Percentiles rank a stretch among this genome's conserved stretches.
Evolutionary conservation across 2,888 invertebrate genomes (phyloP).

Genomic region (Aplocera efformata): DNA sequence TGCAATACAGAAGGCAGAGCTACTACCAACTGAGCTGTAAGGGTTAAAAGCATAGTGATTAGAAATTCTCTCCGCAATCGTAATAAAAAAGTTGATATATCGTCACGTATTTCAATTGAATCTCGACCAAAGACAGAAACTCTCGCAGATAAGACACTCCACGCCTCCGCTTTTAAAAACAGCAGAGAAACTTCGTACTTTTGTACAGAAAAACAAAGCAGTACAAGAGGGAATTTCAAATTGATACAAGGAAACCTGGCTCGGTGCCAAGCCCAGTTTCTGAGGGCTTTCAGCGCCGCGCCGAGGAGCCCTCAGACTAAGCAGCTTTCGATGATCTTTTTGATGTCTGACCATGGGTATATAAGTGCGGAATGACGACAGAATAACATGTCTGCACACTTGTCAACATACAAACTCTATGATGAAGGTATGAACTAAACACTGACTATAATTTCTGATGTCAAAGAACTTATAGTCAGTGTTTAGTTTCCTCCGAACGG

Average conservation of each 20-base stretch:
- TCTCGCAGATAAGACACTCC: slow-evolving; percentile 1
- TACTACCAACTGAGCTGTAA: too few relatives aligned
- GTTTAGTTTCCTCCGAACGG: too few relatives aligned
- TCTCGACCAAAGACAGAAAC: not conserved
- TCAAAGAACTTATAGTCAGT: too few relatives aligned
- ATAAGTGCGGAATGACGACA: not conserved
- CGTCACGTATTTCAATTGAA: too few relatives aligned
- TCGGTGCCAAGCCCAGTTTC: slow-evolving; percentile 23
- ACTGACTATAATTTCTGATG: too few relatives aligned
- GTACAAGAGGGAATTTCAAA: slow-evolving; percentile 21
- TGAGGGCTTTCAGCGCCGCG: slow-evolving; percentile 20
- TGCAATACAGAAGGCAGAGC: too few relatives aligned
- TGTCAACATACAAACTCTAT: too few relatives aligned
- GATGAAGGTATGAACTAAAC: too few relatives aligned
- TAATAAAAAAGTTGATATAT: too few relatives aligned
- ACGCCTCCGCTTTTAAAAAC: slow-evolving; percentile 12
- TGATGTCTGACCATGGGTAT: slow-evolving; percentile 22
- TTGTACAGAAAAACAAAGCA: slow-evolving; percentile 25
- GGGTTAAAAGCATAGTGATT: too few relatives aligned
- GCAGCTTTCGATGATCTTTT: slow-evolving; percentile 26
- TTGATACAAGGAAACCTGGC: slow-evolving; percentile 27
- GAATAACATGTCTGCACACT: slow-evolving; percentile 9
- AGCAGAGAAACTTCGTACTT: slow-evolving; percentile 8
- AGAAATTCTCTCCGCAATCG: too few relatives aligned
- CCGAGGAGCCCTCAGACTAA: slow-evolving; percentile 19